Conservation (phyloP, 2,113 vertebrate genomes). For the Brachirus orientalis region DNA sequence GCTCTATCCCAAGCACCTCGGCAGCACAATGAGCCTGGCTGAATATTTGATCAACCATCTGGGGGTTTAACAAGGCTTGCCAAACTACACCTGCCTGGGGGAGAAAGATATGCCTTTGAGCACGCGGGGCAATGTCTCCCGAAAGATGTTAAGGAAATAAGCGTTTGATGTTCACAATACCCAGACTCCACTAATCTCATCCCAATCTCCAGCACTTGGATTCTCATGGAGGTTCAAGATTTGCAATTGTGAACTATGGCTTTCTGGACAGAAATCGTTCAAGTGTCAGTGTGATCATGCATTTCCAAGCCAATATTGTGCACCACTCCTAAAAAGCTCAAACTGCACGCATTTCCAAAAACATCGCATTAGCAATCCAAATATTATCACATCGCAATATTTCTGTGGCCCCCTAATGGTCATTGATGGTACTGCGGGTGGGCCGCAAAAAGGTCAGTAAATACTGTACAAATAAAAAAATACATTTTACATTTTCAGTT, state of each 20-base stretch:
- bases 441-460: too few relatives aligned
- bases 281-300: too few relatives aligned
- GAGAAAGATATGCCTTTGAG: slow-evolving; percentile 70
- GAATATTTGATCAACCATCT: slow-evolving; percentile 78
- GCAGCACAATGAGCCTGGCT: slow-evolving; percentile 65
- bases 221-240: slow-evolving; percentile 45
- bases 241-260: slow-evolving; percentile 48
- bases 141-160: slow-evolving; percentile 63
- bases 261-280: slow-evolving; percentile 30
- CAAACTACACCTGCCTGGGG: slow-evolving; percentile 73
- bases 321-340: too few relatives aligned
- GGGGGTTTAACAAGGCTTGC: slow-evolving; percentile 73
- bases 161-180: slow-evolving; percentile 65
- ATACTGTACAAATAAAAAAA: too few relatives aligned
- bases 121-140: slow-evolving; percentile 47
- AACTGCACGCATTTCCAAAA: too few relatives aligned
- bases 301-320: too few relatives aligned
- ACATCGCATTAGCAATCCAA: too few relatives aligned
- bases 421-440: too few relatives aligned
- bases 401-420: too few relatives aligned
- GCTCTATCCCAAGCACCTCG: slow-evolving; percentile 55
- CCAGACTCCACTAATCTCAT: slow-evolving; percentile 49
- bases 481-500: too few relatives aligned
- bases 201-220: slow-evolving; percentile 31
- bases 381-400: too few relatives aligned